phyloP scores from a whole-genome alignment of 2,113 vertebrate genomes.

The Micromys minutus region DNA sequence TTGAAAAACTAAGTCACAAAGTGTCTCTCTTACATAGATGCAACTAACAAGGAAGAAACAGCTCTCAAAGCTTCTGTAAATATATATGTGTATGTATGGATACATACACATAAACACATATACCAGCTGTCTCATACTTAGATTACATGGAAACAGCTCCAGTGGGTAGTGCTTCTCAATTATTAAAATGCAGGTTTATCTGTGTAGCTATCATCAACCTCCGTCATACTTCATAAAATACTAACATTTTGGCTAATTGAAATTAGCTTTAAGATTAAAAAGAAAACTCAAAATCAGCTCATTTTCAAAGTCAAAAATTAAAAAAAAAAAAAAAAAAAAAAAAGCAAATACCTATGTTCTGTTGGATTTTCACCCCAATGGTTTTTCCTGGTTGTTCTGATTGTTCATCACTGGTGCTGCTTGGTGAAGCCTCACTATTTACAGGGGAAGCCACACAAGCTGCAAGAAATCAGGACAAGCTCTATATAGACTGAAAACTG shows the following conservation, averaged over 20 bases:
- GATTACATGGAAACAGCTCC: not conserved
- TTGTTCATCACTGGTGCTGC: conserved; percentile 61
- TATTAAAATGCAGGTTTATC: not conserved
- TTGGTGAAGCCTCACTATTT: conserved; percentile 53
- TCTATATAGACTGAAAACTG: conserved; percentile 21
- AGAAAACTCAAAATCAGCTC: conserved; percentile 45
- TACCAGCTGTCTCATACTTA: not conserved
- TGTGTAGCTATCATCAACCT: not conserved
- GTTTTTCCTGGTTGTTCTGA: conserved; percentile 80
- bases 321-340: no score
- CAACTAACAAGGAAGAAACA: not conserved
- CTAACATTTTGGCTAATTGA: conserved; percentile 23
- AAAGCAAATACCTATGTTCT: conserved; percentile 86
- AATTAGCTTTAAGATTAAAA: conserved; percentile 58
- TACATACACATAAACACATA: not conserved
- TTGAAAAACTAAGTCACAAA: conserved; percentile 7
- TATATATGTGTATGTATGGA: not conserved
- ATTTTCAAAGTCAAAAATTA: conserved; percentile 30
- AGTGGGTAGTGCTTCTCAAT: not conserved
- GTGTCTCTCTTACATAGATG: not conserved
- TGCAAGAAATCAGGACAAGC: conserved; percentile 66
- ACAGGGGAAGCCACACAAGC: conserved; percentile 76
- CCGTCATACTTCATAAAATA: not conserved
- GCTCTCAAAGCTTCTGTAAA: conserved; percentile 17
- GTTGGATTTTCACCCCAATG: conserved; percentile 83